These are phyloP conservation scores for Lutjanus argentimaculatus DNA, from an alignment of 2,797 vertebrate species.

Conservation along the genomic window DNA sequence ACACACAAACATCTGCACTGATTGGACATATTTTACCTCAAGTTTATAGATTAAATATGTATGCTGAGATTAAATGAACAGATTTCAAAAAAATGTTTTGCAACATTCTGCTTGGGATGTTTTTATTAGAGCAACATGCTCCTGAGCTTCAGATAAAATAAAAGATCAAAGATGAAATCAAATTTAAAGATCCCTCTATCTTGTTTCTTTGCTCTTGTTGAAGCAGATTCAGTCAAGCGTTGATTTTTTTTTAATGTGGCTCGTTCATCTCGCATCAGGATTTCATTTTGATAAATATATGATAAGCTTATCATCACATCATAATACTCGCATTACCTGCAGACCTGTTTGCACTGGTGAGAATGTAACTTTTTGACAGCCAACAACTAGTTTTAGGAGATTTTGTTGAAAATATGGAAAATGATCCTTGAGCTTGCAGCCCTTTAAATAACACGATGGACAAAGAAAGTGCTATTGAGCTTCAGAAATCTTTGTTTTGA, in stretches of 20 bases:
- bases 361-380: neutral
- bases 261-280: neutral
- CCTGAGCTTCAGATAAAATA: neutral
- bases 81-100: neutral
- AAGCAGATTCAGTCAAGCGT: neutral
- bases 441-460: too few species aligned
- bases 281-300: neutral
- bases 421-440: too few species aligned
- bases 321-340: neutral
- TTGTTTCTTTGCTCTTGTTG: neutral
- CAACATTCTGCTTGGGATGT: neutral
- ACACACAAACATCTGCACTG: too few species aligned
- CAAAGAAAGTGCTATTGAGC: too few species aligned
- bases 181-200: neutral
- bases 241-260: neutral
- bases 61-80: neutral
- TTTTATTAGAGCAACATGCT: neutral
- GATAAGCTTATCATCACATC: neutral
- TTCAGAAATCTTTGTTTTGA: too few species aligned
- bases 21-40: neutral
- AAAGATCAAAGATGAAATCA: neutral
- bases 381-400: neutral
- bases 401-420: too few species aligned
- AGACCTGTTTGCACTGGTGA: slow-evolving; percentile 5
- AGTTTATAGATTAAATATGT: neutral